phyloP scores from a whole-genome alignment of 92 coral and sea anemone genomes.

The Ricordea florida region DNA sequence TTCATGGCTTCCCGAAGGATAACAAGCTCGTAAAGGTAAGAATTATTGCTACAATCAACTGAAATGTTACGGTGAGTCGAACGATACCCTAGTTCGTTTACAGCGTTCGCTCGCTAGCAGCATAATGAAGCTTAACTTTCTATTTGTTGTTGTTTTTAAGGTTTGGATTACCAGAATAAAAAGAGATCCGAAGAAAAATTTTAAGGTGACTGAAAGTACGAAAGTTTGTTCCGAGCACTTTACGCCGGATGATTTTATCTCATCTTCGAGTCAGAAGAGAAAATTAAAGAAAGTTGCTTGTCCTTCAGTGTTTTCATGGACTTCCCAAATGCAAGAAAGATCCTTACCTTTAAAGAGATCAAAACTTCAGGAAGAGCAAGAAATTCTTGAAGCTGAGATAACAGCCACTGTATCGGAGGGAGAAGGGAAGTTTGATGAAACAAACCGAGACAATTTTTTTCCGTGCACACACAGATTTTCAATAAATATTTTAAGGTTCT shows the following conservation, averaged over 20 bases:
- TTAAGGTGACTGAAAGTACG: slow-evolving; percentile 19
- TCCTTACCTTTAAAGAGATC: slow-evolving; percentile 20
- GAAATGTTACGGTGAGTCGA: slow-evolving; percentile 2
- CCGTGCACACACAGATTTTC: slow-evolving; percentile 19
- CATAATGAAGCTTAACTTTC: too few relatives aligned
- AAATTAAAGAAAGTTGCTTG: slow-evolving; percentile 22
- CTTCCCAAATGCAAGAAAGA: slow-evolving; percentile 3
- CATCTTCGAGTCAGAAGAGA: slow-evolving; percentile 14
- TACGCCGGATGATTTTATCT: slow-evolving; percentile 27
- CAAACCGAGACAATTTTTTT: too few relatives aligned
- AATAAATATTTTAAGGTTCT: neutral
- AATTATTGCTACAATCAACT: neutral
- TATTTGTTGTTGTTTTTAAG: slow-evolving; percentile 24
- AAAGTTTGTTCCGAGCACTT: slow-evolving; percentile 58
- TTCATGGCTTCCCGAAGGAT: slow-evolving; percentile 52
- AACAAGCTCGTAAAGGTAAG: slow-evolving; percentile 28
- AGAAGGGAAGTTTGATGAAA: too few relatives aligned
- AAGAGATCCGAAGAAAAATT: slow-evolving; percentile 52
- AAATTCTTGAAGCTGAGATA: slow-evolving; percentile 32
- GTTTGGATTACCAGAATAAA: slow-evolving; percentile 48
- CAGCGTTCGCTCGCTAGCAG: slow-evolving; percentile 5
- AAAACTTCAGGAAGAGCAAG: neutral
- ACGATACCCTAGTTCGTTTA: neutral
- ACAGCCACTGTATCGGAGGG: too few relatives aligned
- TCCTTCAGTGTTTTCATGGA: slow-evolving; percentile 35